Percentiles rank a stretch among this genome's conserved stretches.
These are phyloP conservation scores for Dendrocincla tyrannina DNA, from an alignment of 2,797 vertebrate genomes.

Conservation along the genomic window DNA sequence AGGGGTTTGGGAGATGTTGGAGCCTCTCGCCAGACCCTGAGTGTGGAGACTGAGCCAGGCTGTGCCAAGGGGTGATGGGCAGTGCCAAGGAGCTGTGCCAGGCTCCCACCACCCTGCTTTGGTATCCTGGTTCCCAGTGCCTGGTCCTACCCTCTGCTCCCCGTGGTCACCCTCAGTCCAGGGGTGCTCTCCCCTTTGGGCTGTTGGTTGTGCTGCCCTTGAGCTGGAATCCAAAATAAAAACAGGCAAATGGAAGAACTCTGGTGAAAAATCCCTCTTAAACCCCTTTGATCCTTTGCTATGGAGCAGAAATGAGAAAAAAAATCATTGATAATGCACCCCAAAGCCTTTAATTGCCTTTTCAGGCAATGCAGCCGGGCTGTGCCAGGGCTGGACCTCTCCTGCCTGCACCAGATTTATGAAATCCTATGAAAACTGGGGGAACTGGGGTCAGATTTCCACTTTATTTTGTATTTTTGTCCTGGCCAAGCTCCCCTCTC, in stretches of 20 bases:
- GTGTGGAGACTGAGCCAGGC: fast-evolving
- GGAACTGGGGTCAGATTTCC: neutral
- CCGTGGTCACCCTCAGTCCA: fast-evolving
- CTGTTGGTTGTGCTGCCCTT: fast-evolving
- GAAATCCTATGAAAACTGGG: neutral
- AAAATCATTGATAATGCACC: fast-evolving
- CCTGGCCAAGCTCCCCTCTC: fast-evolving
- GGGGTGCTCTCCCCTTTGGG: fast-evolving
- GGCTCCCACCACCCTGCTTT: fast-evolving
- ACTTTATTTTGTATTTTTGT: neutral
- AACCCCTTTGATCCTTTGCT: neutral
- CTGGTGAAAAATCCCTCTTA: neutral
- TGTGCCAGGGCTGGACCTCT: neutral
- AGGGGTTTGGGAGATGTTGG: neutral
- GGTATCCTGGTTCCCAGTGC: too few relatives aligned
- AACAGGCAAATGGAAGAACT: neutral
- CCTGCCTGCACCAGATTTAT: fast-evolving
- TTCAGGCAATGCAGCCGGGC: fast-evolving
- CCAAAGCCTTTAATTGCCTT: neutral
- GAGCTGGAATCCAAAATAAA: neutral
- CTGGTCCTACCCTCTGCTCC: neutral
- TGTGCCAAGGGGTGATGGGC: fast-evolving
- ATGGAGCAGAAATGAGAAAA: fast-evolving
- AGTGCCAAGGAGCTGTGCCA: fast-evolving
- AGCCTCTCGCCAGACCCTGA: neutral